A percentile compares a stretch with the other conserved stretches of the same genome.
These are phyloP conservation scores for Cliona cf. orientalis DNA, from an alignment of 37 sponge, comb jelly and placozoan genomes.

Conservation along the genomic window DNA sequence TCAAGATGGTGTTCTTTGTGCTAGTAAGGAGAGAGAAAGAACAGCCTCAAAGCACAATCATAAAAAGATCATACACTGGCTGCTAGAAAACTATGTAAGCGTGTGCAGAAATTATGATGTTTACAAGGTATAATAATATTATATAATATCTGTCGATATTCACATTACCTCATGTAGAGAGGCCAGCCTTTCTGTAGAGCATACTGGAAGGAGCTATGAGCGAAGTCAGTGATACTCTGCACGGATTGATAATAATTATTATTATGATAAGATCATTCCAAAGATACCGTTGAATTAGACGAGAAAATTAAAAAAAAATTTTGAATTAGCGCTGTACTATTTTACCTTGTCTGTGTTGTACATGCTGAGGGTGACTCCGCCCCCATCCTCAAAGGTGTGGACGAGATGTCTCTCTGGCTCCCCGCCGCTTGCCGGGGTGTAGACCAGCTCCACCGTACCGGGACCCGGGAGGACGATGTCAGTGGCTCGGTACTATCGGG, in stretches of 20 bases:
- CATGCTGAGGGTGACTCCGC: constrained; percentile 96
- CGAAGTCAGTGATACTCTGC: constrained; percentile 91
- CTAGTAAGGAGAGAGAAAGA: constrained; percentile 12
- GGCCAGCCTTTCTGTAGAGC: constrained; percentile 92
- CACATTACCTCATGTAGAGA: constrained; percentile 84
- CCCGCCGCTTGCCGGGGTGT: constrained; percentile 85
- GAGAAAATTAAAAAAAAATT: no score
- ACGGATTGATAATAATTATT: no score
- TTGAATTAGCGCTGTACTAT: no score
- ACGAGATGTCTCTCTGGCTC: constrained; percentile 70
- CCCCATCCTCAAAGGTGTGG: constrained; percentile 77
- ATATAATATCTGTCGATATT: no score
- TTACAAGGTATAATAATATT: no score
- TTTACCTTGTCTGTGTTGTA: constrained; percentile 91
- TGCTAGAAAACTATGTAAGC: not conserved
- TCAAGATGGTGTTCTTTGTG: constrained; percentile 97
- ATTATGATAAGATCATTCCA: no score
- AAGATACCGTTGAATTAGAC: no score
- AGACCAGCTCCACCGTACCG: constrained; percentile 88
- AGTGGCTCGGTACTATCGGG: constrained; percentile 92
- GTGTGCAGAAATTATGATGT: no score
- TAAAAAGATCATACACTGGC: constrained; percentile 3
- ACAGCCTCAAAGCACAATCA: no score
- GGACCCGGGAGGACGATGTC: constrained; percentile 95
- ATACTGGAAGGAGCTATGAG: constrained; percentile 90